phyloP scores from a whole-genome alignment of 30 jellyfish, hydroid and myxozoan species.

The Pelagia noctiluca region DNA sequence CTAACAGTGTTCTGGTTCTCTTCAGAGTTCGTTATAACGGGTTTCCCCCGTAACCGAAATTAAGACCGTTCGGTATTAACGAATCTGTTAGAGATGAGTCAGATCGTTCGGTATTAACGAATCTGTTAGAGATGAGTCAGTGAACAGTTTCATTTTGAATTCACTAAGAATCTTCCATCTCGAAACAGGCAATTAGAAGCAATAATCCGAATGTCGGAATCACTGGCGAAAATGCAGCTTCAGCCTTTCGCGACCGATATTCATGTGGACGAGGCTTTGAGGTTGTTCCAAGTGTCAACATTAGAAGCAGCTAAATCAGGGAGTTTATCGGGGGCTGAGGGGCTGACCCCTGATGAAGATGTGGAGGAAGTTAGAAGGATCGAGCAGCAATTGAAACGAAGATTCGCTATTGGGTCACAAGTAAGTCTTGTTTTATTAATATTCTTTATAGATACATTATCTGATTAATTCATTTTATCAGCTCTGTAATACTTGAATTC shows the following conservation, averaged over 20 bases:
- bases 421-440: slow-evolving; percentile 39
- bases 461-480: too few relatives aligned
- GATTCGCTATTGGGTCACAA: slow-evolving; percentile 99
- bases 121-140: not conserved
- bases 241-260: slow-evolving; percentile 93
- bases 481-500: not conserved
- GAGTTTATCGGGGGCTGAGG: slow-evolving; percentile 98
- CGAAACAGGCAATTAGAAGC: slow-evolving; percentile 96
- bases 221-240: slow-evolving; percentile 98
- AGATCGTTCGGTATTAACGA: not conserved
- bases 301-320: slow-evolving; percentile 98
- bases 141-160: not conserved
- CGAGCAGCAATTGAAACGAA: slow-evolving; percentile 87
- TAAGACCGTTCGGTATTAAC: not conserved
- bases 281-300: slow-evolving; percentile 98
- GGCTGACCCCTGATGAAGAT: slow-evolving; percentile 95
- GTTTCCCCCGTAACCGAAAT: not conserved
- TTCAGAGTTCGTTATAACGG: not conserved
- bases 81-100: not conserved
- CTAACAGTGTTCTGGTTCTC: not conserved
- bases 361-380: slow-evolving; percentile 93
- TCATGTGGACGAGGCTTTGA: slow-evolving; percentile 97
- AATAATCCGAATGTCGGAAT: slow-evolving; percentile 88
- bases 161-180: not conserved
- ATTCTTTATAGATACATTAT: not conserved